Conservation (phyloP, 1,140 invertebrate species). For the Asobara japonica region DNA sequence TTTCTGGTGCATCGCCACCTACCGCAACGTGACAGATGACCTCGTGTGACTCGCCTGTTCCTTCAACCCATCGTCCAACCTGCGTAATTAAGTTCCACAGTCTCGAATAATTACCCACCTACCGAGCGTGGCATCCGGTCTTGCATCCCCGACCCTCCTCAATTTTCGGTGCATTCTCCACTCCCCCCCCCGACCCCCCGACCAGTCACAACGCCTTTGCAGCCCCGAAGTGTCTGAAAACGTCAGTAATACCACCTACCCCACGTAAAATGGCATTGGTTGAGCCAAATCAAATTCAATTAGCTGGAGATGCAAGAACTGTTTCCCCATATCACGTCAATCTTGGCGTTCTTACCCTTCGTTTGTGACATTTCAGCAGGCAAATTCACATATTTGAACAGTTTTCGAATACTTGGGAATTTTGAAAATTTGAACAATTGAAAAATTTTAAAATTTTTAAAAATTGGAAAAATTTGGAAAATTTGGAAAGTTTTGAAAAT, state of each 20-base stretch:
- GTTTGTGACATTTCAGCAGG: no score
- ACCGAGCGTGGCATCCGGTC: slow-evolving; percentile 50
- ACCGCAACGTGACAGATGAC: slow-evolving; percentile 8
- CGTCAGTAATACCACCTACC: not conserved
- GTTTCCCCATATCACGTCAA: not conserved
- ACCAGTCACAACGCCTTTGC: no score
- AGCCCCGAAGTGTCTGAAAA: not conserved
- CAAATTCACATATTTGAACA: no score
- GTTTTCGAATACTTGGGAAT: no score
- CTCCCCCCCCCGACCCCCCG: not conserved
- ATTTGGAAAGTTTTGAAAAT: no score
- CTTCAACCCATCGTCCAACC: slow-evolving; percentile 21
- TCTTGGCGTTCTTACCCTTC: no score
- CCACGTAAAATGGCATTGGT: not conserved
- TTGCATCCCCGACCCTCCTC: slow-evolving; percentile 43
- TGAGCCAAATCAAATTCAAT: not conserved
- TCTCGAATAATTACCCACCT: slow-evolving; percentile 52
- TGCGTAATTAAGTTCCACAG: slow-evolving; percentile 52
- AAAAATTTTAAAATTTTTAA: no score
- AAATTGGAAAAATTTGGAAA: no score
- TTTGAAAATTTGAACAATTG: no score
- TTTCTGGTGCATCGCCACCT: not conserved
- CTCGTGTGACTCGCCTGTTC: slow-evolving; percentile 12
- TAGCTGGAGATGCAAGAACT: not conserved
- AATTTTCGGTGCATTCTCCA: slow-evolving; percentile 40